Conservation (phyloP, 2,888 invertebrate species). For the Myopa tessellatipennis region DNA sequence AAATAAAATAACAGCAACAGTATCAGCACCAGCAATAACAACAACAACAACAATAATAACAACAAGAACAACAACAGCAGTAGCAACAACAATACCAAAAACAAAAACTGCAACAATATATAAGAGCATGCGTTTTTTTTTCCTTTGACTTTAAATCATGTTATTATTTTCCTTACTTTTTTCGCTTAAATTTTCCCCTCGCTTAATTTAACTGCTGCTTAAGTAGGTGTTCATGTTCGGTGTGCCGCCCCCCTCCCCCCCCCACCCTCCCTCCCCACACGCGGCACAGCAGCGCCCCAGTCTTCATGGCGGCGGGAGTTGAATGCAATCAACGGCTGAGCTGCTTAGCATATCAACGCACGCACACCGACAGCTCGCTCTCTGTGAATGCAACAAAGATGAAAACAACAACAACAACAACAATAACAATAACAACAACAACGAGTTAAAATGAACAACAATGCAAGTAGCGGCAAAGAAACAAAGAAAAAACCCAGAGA, state of each 20-base stretch:
- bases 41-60: slow-evolving; percentile 34
- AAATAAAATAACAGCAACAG: slow-evolving; percentile 19
- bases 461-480: neutral
- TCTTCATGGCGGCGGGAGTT: neutral
- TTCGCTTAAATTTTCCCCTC: slow-evolving; percentile 8
- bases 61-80: slow-evolving; percentile 24
- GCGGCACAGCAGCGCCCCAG: neutral
- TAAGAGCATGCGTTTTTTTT: neutral
- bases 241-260: slow-evolving; percentile 3
- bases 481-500: slow-evolving; percentile 37
- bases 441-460: slow-evolving; percentile 29
- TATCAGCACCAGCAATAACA: slow-evolving; percentile 17
- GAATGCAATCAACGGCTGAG: slow-evolving; percentile 7
- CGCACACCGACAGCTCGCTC: neutral
- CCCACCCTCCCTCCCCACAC: too few species aligned
- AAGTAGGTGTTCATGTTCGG: slow-evolving; percentile 42
- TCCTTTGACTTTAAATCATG: slow-evolving; percentile 13
- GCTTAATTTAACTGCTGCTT: slow-evolving; percentile 36
- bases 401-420: slow-evolving; percentile 38
- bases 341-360: slow-evolving; percentile 29
- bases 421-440: slow-evolving; percentile 19
- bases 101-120: neutral
- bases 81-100: too few species aligned
- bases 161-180: slow-evolving; percentile 7
- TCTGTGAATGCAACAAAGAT: slow-evolving; percentile 33